Conservation (phyloP, 2,113 vertebrate species). For the Sitta europaea region DNA sequence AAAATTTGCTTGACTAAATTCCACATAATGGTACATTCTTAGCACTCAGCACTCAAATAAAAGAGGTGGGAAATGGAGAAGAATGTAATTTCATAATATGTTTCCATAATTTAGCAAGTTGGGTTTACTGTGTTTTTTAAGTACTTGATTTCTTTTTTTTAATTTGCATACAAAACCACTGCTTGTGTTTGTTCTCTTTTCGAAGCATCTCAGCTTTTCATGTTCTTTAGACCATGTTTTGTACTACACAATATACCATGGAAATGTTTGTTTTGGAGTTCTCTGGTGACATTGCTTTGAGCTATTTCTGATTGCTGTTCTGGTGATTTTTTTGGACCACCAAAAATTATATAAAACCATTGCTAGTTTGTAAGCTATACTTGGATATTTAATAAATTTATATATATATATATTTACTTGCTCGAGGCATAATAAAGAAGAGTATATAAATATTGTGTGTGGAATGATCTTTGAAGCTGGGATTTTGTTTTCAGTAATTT, state of each 20-base stretch:
- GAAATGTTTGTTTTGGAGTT: neutral
- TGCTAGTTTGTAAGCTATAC: neutral
- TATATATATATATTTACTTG: neutral
- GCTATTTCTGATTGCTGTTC: neutral
- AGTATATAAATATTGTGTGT: neutral
- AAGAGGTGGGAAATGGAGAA: neutral
- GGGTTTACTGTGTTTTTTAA: neutral
- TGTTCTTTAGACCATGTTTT: neutral
- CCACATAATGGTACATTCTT: neutral
- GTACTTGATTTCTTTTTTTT: neutral
- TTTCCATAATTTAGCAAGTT: neutral
- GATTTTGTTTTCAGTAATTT: slow-evolving; percentile 11
- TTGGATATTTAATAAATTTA: neutral
- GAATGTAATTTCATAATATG: neutral
- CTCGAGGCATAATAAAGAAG: neutral
- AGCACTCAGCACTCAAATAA: neutral
- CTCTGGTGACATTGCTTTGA: neutral
- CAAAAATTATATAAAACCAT: neutral
- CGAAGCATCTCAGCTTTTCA: neutral
- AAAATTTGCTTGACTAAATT: neutral
- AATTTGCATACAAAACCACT: neutral
- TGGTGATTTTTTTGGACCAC: neutral
- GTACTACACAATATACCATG: neutral
- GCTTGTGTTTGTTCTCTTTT: neutral
- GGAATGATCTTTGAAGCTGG: neutral